These are phyloP conservation scores for Eurosta solidaginis DNA, from an alignment of 1,140 invertebrate genomes.

Conservation along the genomic window DNA sequence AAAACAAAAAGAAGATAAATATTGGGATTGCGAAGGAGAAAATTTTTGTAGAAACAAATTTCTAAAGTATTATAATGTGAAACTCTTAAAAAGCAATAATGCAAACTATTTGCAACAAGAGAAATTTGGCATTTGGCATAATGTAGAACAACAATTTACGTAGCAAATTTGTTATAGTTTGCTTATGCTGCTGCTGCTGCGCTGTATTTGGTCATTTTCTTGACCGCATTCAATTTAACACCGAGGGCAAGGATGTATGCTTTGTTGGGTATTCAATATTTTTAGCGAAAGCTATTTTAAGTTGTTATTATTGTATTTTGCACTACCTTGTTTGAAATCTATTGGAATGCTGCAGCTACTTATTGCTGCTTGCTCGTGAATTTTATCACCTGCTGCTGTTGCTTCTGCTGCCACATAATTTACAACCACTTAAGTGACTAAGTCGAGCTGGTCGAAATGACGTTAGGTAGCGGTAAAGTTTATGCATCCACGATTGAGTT, in stretches of 20 bases:
- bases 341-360: not conserved
- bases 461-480: not conserved
- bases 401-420: not conserved
- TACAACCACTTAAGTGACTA: slow-evolving; percentile 17
- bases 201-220: not conserved
- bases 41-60: too few species aligned
- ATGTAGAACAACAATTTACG: not conserved
- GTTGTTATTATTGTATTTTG: too few species aligned
- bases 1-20: not conserved
- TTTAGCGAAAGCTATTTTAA: slow-evolving; percentile 8
- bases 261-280: not conserved
- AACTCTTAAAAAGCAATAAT: not conserved
- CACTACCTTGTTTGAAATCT: not conserved
- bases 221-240: not conserved
- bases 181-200: too few species aligned
- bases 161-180: too few species aligned
- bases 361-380: not conserved
- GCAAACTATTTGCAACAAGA: not conserved
- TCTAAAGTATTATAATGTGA: too few species aligned
- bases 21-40: slow-evolving; percentile 1
- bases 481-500: not conserved
- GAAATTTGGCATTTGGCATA: not conserved
- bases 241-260: not conserved
- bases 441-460: not conserved
- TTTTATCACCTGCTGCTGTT: slow-evolving; percentile 1